These are phyloP conservation scores for Coranthus polyacanthus DNA, from an alignment of 2,797 vertebrate species.

Conservation along the genomic window DNA sequence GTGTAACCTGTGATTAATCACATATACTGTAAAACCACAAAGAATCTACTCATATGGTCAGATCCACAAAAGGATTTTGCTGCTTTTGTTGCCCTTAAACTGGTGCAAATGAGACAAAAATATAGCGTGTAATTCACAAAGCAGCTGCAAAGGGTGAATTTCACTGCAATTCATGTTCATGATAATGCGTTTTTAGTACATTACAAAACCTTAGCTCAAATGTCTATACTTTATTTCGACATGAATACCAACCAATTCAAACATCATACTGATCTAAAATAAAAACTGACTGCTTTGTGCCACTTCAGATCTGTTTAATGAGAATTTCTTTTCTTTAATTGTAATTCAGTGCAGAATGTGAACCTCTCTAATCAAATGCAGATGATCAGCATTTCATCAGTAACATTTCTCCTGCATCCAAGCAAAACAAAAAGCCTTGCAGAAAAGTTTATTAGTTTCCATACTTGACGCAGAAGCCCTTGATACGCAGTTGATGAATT, in stretches of 20 bases:
- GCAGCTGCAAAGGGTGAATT: too few relatives aligned
- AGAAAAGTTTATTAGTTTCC: neutral
- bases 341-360: neutral
- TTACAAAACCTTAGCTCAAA: too few relatives aligned
- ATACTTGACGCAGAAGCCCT: neutral
- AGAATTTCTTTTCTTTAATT: neutral
- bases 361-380: neutral
- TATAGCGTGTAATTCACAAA: too few relatives aligned
- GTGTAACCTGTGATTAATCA: too few relatives aligned
- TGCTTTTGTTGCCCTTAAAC: too few relatives aligned
- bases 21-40: too few relatives aligned
- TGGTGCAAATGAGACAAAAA: too few relatives aligned
- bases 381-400: constrained; percentile 8
- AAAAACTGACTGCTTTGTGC: neutral
- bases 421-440: constrained; percentile 3
- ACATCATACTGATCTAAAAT: neutral
- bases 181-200: too few relatives aligned
- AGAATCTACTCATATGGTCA: too few relatives aligned
- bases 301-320: neutral
- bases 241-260: neutral
- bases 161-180: too few relatives aligned
- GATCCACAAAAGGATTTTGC: too few relatives aligned
- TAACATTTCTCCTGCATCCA: neutral
- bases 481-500: constrained; percentile 3
- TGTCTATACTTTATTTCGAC: neutral